Evolutionary conservation across 2,113 vertebrate genomes (phyloP), one percentile per base, ranked within the genome.

Genomic region (Progne subis): DNA sequence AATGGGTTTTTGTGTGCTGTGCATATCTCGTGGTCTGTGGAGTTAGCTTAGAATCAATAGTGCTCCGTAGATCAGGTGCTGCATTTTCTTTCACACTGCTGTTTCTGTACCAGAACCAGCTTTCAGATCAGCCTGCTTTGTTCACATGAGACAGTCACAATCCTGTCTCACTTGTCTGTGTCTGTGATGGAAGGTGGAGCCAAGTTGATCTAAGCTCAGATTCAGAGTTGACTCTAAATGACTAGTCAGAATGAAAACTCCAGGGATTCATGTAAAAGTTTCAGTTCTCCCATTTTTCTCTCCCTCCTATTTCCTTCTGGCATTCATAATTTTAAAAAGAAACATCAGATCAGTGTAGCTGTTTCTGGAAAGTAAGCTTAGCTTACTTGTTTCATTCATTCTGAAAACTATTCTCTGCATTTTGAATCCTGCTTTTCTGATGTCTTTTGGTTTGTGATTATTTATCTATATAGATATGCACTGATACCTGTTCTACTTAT

Each of bases 1-100:
- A 21, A 32, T 49, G 43, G 29, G 18, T 23, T 47, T 64, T 6
- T 32, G 12, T 71, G 82, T 68, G 15, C 46, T 82, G 21, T 47
- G 32, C 1, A 0, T 52, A 19, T 68, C 63, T 52, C 53, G 9
- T 52, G 49, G 26, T 63, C 18, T 0, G 1, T 61, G 84, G 44
- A 71, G 46, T 67, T 82, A 59, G 11, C 28, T 92, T 64, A 49
- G 53, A 60, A 84, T 67, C 41, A 53, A 0, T 80, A 34, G 8
- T 65, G 31, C 63, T 56, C 7, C 2, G 41, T 65, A n/a, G 50
- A 39, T 61, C 20, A 44, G 44, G 70, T 44, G 67, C 53, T 87
- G 13, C 64, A 13, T 68, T 91, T 84, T 71, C 32, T 72, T 12
- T 69, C 25, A 24, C 5, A 1, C 57, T 91, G 25, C 34, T 71